Evolutionary conservation across 2,888 invertebrate species (phyloP).

Genomic region (Agonopterix subpropinquella): DNA sequence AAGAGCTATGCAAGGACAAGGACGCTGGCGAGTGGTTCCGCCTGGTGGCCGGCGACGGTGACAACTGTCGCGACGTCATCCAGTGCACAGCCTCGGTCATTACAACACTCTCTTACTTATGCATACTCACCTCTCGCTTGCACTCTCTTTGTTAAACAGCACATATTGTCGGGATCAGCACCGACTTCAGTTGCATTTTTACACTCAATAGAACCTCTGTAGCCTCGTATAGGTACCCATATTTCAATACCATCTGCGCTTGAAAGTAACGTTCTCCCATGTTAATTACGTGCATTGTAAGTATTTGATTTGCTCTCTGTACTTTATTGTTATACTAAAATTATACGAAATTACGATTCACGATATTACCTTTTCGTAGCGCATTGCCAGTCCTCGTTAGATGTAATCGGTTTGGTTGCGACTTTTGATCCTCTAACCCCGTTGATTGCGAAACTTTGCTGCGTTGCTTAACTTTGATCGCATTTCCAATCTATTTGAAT

Average conservation of each 20-base stretch:
- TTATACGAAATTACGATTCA: too few relatives aligned
- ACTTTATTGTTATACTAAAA: too few relatives aligned
- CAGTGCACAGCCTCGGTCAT: slow-evolving; percentile 94
- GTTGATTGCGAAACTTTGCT: slow-evolving; percentile 1
- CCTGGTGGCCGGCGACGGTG: slow-evolving; percentile 90
- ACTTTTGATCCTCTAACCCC: slow-evolving; percentile 5
- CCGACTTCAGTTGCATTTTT: too few relatives aligned
- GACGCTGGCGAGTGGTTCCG: slow-evolving; percentile 97
- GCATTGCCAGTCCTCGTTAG: slow-evolving; percentile 9
- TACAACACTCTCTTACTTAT: slow-evolving; percentile 22
- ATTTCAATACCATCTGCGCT: too few relatives aligned
- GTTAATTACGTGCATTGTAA: too few relatives aligned
- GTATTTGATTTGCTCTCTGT: too few relatives aligned
- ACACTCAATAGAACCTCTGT: too few relatives aligned
- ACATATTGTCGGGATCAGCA: too few relatives aligned
- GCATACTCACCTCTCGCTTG: too few relatives aligned
- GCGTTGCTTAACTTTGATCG: not conserved
- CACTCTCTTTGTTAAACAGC: too few relatives aligned
- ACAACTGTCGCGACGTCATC: slow-evolving; percentile 95
- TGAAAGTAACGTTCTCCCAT: too few relatives aligned
- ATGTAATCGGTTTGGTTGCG: slow-evolving; percentile 10
- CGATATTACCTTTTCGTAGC: slow-evolving; percentile 1
- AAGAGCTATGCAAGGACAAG: slow-evolving; percentile 94
- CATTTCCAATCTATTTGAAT: not conserved
- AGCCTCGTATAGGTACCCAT: too few relatives aligned